Base-by-base conservation (phyloP, 2,888 invertebrate genomes). In the Hedychridium roseum region DNA sequence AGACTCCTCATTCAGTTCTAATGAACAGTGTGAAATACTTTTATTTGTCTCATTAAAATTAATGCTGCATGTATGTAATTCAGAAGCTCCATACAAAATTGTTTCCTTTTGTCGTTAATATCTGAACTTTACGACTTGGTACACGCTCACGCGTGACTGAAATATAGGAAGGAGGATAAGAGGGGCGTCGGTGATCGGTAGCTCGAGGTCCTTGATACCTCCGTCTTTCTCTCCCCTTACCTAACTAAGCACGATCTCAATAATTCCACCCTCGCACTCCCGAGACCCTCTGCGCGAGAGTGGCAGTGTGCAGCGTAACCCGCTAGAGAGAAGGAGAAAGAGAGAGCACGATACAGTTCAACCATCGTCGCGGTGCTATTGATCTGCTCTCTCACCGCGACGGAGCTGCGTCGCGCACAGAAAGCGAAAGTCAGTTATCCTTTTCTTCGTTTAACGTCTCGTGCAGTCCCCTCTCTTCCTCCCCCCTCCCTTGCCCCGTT, bases 391-490 rank as follows among this genome's bases (percentile, higher is more conserved):
- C n/a, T n/a, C 65, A 53, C 47, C 60, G 57, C 65, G 59, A 57
- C 67, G 62, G 55, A 48, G 59, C 66, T 68, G 71, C 67, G 71
- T 68, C 64, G 68, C 63, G 66, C 66, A 70, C 64, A 58, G 73
- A 76, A 75, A 76, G 74, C 74, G 76, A 76, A 76, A 76, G 76
- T 76, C 73, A 66, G 59, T 63, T 59, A 64, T 66, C 68, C 63
- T 65, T 67, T 68, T 70, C 64, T 66, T 61, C 54, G 52, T 28
- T n/a, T n/a, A n/a, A n/a, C 59, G 64, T 69, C 68, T 66, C 63
- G 65, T 52, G 65, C 52, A 44, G 27, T 42, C 35, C 42, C 49
- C 40, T 57, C 57, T 56, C 55, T 46, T 32, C 54, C 55, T 45
- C 7, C 26, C 17, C 9, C 15, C 17, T 28, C 43, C 43, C 28